Base-by-base conservation (phyloP, 2,888 invertebrate genomes). In the Lycia hirtaria region DNA sequence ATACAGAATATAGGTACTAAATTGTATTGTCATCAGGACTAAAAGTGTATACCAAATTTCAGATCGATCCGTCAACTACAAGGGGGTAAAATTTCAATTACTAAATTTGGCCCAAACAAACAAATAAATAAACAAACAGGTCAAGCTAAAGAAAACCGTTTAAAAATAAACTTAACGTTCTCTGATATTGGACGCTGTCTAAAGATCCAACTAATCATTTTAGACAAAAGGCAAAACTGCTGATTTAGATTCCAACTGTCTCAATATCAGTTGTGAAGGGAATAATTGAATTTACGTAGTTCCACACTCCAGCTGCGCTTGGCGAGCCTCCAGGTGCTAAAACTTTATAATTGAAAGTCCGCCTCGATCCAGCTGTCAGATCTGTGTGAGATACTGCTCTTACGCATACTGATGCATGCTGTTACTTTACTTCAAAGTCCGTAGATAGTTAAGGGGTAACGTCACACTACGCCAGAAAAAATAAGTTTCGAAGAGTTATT, bases 301-400 rank as follows among this genome's bases (percentile, higher is more conserved):
- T 52, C 38, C 60, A 54, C 50, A 44, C 22, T 45, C 37, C 19
- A 38, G 32, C 56, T 60, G 57, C 60, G 48, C 58, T 65, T 69
- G 69, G 69, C 67, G 19, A 28, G 20, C 41, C 56, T 63, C 69
- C 69, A 69, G 69, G 67, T 67, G 64, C 47, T 33, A 40, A 43
- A 68, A 68, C 66, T 68, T 67, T 55, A 60, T 66, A 64, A 68
- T 68, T 68, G 62, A 64, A 67, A 67, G 55, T 64, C 60, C 28
- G 54, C 38, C 10, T 19, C 20, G n/a, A 33, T 33, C 28, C 38
- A 17, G 33, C 17, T 30, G 26, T 41, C 19, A 6, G 37, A 17
- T 33, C 37, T 43, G 12, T n/a, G 48, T 62, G 47, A 62, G 53
- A 48, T 51, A 62, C 51, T 28, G 15, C 40, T 17, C n/a, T 5